These are phyloP conservation scores for Lycophotia porphyrea DNA, from an alignment of 2,888 invertebrate genomes.

Conservation along the genomic window DNA sequence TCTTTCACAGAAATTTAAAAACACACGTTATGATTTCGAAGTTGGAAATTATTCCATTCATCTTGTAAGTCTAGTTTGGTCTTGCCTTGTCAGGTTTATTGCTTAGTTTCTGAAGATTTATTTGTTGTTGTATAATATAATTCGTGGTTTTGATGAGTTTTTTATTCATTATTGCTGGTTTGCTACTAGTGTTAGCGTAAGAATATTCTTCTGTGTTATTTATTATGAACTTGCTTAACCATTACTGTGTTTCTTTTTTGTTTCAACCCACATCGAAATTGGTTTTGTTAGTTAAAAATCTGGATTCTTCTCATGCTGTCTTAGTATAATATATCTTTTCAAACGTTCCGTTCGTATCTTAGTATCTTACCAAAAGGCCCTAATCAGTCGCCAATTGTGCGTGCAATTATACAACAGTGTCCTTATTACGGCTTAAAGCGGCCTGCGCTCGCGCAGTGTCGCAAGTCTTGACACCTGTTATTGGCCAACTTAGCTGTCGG, in stretches of 20 bases:
- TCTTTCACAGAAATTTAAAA: constrained; percentile 65
- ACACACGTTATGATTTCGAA: constrained; percentile 45
- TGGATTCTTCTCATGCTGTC: not conserved
- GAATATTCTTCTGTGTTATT: not conserved
- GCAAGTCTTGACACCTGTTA: constrained; percentile 74
- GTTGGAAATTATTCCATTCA: constrained; percentile 51
- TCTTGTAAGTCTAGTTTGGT: constrained; percentile 26
- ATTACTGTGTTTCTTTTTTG: not conserved
- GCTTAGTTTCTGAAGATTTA: constrained; percentile 1
- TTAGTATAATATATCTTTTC: not conserved
- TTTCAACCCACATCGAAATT: not conserved
- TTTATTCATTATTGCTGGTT: not conserved
- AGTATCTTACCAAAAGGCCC: constrained; percentile 8
- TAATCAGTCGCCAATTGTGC: constrained; percentile 61
- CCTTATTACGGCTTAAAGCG: constrained; percentile 61
- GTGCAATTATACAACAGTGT: constrained; percentile 65
- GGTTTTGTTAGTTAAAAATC: not conserved
- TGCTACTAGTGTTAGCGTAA: not conserved
- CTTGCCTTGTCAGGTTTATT: constrained; percentile 8
- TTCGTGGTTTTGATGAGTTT: constrained; percentile 19
- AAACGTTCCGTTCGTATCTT: constrained; percentile 7
- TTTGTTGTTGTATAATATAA: constrained; percentile 2
- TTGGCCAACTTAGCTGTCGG: constrained; percentile 74
- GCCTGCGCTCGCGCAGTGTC: constrained; percentile 63
- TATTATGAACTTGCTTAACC: not conserved